phyloP scores from a whole-genome alignment of 1,140 invertebrate genomes.

The Goniozus legneri region DNA sequence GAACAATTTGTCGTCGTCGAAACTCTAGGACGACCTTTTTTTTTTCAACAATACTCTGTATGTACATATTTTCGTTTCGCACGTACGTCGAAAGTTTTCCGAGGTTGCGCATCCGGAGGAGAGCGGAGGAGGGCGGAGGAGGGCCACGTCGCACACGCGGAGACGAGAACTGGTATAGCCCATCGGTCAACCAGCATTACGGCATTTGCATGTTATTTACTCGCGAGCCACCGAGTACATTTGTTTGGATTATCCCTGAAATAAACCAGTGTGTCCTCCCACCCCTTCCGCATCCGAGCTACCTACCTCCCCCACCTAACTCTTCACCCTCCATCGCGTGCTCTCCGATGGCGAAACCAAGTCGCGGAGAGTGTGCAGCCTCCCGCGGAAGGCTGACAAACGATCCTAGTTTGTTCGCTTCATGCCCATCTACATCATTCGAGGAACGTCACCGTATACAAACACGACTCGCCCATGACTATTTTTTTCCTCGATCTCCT shows the following conservation, averaged over 20 bases:
- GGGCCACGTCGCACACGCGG: conserved; percentile 26
- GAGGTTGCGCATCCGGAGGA: too few relatives aligned
- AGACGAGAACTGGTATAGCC: conserved; percentile 41
- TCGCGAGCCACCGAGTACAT: conserved; percentile 54
- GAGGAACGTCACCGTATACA: conserved; percentile 26
- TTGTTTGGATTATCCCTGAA: conserved; percentile 57
- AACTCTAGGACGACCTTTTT: too few relatives aligned
- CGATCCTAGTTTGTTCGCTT: conserved; percentile 47
- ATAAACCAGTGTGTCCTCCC: conserved; percentile 42
- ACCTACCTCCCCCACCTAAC: too few relatives aligned
- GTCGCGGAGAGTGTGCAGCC: conserved; percentile 18
- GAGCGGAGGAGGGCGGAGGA: not conserved
- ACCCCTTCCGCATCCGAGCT: not conserved
- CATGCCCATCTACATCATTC: conserved; percentile 45
- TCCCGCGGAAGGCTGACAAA: conserved; percentile 46
- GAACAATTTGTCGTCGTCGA: too few relatives aligned
- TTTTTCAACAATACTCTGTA: too few relatives aligned
- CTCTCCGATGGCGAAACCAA: too few relatives aligned
- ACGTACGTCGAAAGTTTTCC: too few relatives aligned
- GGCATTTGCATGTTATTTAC: conserved; percentile 58
- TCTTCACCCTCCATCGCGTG: conserved; percentile 7
- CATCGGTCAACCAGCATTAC: conserved; percentile 57
- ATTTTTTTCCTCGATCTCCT: too few relatives aligned
- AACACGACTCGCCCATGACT: too few relatives aligned
- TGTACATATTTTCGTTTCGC: too few relatives aligned